Percentiles rank a stretch among this genome's conserved stretches.
These are phyloP conservation scores for Tetragnatha versicolor DNA, from an alignment of 1,140 invertebrate species.

Conservation along the genomic window DNA sequence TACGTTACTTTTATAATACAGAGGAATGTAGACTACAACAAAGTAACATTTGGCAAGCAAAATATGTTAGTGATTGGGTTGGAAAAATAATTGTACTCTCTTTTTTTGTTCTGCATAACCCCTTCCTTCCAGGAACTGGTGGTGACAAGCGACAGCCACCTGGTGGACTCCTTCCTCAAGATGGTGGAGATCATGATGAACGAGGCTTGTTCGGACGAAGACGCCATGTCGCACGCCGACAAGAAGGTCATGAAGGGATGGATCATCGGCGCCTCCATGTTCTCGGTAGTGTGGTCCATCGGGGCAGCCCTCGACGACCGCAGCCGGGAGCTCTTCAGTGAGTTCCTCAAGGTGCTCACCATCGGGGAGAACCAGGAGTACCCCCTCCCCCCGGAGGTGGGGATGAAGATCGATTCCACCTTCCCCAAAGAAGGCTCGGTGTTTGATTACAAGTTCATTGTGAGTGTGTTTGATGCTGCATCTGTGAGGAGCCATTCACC, in stretches of 20 bases:
- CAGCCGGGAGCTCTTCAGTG: conserved; percentile 79
- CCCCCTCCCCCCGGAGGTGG: conserved; percentile 73
- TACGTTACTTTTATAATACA: too few species aligned
- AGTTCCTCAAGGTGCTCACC: conserved; percentile 69
- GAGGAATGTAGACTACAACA: too few species aligned
- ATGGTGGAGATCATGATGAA: conserved; percentile 64
- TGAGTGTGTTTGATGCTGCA: too few species aligned
- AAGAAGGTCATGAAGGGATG: conserved; percentile 72
- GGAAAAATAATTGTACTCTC: too few species aligned
- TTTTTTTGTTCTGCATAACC: too few species aligned
- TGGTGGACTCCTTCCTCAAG: conserved; percentile 63
- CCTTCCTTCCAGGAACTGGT: conserved; percentile 62
- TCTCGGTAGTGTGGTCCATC: conserved; percentile 81
- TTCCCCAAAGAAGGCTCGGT: conserved; percentile 77
- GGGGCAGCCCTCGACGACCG: conserved; percentile 77
- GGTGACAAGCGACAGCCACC: conserved; percentile 61
- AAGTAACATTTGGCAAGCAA: too few species aligned
- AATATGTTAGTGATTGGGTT: too few species aligned
- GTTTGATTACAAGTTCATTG: conserved; percentile 78
- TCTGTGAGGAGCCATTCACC: too few species aligned
- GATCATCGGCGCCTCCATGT: conserved; percentile 80
- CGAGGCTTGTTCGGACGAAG: conserved; percentile 58
- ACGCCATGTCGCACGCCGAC: conserved; percentile 61
- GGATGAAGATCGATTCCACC: conserved; percentile 71
- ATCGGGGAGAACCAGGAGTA: conserved; percentile 68